These are phyloP conservation scores for Andrena dorsata DNA, from an alignment of 2,888 invertebrate species.

Conservation along the genomic window DNA sequence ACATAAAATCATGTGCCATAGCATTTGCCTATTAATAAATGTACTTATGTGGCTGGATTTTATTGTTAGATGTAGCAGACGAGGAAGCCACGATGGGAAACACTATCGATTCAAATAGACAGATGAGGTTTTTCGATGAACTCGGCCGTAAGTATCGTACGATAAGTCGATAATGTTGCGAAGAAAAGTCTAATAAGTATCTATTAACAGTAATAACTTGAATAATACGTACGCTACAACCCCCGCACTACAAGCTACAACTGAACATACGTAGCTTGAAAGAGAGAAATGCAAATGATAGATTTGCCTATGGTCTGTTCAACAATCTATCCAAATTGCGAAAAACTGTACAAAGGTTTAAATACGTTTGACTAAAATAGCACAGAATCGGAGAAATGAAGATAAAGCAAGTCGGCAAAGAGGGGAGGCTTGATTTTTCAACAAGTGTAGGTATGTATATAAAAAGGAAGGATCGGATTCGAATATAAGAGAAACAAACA, in stretches of 20 bases:
- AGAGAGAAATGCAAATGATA: neutral
- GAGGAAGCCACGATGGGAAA: slow-evolving; percentile 67
- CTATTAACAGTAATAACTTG: no score
- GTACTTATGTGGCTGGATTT: slow-evolving; percentile 13
- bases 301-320: neutral
- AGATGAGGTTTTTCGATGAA: slow-evolving; percentile 82
- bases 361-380: neutral
- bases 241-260: neutral
- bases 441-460: no score
- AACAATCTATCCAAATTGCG: neutral
- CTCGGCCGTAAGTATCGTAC: slow-evolving; percentile 80
- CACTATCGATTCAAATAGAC: slow-evolving; percentile 70
- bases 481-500: neutral
- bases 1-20: neutral
- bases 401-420: no score
- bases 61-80: slow-evolving; percentile 37
- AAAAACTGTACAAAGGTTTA: neutral
- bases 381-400: no score
- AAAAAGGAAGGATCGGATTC: neutral
- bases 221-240: neutral
- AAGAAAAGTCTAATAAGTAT: neutral
- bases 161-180: neutral
- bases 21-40: slow-evolving; percentile 14
- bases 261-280: neutral
- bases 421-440: no score